phyloP scores from a whole-genome alignment of 2,113 vertebrate genomes.

The Hemibagrus wyckioides region DNA sequence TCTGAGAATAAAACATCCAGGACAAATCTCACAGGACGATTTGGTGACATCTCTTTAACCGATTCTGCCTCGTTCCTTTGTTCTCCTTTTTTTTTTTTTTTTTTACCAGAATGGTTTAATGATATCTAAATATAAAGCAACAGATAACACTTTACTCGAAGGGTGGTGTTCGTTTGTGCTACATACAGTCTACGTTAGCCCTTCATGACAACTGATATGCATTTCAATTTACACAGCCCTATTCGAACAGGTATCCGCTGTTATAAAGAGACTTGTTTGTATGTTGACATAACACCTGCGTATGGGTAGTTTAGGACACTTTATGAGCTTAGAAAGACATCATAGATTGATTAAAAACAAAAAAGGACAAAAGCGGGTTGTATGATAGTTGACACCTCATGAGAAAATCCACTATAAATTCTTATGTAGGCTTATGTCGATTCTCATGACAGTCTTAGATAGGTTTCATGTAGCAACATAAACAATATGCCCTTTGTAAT shows the following conservation, averaged over 20 bases:
- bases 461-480: not conserved
- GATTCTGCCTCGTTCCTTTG: too few species aligned
- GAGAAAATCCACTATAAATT: not conserved
- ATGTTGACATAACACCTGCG: not conserved
- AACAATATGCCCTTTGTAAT: not conserved
- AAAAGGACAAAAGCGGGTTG: not conserved
- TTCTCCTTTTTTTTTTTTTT: not conserved
- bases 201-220: not conserved
- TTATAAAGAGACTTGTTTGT: not conserved
- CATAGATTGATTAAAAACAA: not conserved
- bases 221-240: not conserved
- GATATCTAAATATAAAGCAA: not conserved
- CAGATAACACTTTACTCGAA: not conserved
- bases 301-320: not conserved
- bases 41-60: too few species aligned
- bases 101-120: not conserved
- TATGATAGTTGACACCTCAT: not conserved
- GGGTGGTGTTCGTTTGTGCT: not conserved
- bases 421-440: not conserved
- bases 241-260: not conserved
- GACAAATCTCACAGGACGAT: slow-evolving; percentile 44
- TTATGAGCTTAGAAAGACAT: not conserved
- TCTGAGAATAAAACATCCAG: slow-evolving; percentile 38
- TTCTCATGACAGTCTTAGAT: not conserved
- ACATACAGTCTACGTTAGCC: not conserved